Conservation (phyloP, 1,140 invertebrate genomes). For the Sitodiplosis mosellana region DNA sequence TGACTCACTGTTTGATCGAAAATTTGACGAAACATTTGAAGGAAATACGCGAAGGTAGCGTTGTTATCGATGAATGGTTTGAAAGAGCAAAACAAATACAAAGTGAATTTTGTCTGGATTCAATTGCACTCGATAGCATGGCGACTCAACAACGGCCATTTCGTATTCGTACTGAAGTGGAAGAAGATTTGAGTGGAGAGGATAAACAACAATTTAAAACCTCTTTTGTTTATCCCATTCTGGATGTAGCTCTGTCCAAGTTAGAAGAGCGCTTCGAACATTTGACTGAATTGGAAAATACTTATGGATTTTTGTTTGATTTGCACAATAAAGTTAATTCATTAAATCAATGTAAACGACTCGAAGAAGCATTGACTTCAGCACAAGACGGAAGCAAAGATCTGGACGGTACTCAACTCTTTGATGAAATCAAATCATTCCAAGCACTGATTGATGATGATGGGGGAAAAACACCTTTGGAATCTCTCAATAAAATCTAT, state of each 20-base stretch:
- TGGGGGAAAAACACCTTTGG: neutral
- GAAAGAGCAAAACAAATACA: neutral
- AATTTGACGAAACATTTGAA: no score
- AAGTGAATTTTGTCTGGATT: neutral
- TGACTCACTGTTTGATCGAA: no score
- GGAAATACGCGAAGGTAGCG: neutral
- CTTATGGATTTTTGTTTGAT: neutral
- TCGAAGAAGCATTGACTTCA: neutral
- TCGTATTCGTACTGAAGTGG: neutral
- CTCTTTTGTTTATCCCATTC: neutral
- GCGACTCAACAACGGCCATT: neutral
- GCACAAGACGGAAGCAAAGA: neutral
- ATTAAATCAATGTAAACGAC: neutral
- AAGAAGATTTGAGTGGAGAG: neutral
- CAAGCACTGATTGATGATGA: neutral
- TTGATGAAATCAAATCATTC: neutral
- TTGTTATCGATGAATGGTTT: neutral
- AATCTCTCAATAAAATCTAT: no score
- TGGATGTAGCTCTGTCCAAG: slow-evolving; percentile 3
- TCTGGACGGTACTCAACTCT: neutral
- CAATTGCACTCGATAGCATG: neutral
- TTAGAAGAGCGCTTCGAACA: slow-evolving; percentile 4
- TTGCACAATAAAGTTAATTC: neutral
- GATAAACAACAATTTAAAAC: neutral
- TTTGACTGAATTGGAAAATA: slow-evolving; percentile 1